A percentile compares a stretch with the other conserved stretches of the same genome.
Conservation (phyloP, 2,888 invertebrate species). For the Pyrrhia umbra region DNA sequence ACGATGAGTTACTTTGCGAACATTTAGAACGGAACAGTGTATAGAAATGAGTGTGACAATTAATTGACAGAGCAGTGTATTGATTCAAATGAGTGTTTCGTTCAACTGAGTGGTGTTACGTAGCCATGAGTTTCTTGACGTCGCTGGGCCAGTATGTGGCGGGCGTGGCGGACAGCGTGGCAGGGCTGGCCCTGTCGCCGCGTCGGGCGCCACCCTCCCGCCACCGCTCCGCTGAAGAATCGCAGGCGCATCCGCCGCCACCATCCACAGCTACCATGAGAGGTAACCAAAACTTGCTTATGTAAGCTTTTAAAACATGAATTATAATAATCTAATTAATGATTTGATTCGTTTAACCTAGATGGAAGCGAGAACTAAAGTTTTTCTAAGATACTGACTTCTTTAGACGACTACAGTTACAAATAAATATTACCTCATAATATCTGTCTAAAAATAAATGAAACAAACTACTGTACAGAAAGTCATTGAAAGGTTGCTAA, state of each 20-base stretch:
- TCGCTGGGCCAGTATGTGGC: conserved; percentile 96
- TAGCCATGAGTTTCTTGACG: conserved; percentile 95
- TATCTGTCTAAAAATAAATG: no score
- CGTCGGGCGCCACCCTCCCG: conserved; percentile 93
- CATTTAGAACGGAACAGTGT: conserved; percentile 21
- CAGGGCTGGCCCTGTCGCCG: conserved; percentile 94
- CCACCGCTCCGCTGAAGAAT: conserved; percentile 91
- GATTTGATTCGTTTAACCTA: no score
- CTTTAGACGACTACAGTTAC: no score
- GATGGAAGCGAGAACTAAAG: no score
- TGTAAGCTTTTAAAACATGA: no score
- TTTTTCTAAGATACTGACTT: no score
- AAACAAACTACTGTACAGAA: background rate
- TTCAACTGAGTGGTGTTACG: conserved; percentile 62
- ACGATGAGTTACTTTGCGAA: conserved; percentile 35
- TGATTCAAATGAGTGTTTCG: conserved; percentile 62
- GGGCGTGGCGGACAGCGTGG: conserved; percentile 96
- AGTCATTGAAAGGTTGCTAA: background rate
- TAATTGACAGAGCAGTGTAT: conserved; percentile 34
- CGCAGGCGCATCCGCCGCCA: conserved; percentile 80
- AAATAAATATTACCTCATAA: no score
- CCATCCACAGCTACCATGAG: conserved; percentile 83
- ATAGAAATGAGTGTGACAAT: conserved; percentile 19
- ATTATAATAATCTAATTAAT: no score
- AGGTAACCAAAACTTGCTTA: no score